Evolutionary conservation across 2,113 vertebrate species (phyloP).

Genomic region (Apodemus sylvaticus): DNA sequence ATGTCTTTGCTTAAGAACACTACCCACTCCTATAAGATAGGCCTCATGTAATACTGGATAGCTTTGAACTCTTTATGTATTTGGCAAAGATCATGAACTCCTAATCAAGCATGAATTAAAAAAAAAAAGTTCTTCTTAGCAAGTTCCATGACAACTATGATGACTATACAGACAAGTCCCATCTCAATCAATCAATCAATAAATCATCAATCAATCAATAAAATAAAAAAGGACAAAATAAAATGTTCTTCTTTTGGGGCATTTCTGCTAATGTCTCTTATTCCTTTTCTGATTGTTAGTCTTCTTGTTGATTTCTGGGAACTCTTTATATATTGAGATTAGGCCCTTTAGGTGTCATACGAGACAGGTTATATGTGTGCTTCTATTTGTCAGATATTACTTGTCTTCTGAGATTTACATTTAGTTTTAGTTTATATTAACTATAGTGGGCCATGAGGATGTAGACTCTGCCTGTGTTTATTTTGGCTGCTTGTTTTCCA

Average conservation of each 20-base stretch:
- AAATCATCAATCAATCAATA: background rate
- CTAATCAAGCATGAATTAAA: background rate
- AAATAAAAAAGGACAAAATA: background rate
- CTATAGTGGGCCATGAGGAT: background rate
- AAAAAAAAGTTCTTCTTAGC: background rate
- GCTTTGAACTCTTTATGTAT: background rate
- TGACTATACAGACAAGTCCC: background rate
- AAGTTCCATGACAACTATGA: background rate
- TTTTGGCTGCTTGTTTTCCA: background rate
- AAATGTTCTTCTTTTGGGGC: background rate
- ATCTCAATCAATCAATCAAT: background rate
- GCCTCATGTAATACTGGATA: background rate
- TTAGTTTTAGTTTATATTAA: background rate
- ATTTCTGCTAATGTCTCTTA: background rate
- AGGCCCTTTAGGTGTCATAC: background rate
- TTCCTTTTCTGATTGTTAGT: background rate
- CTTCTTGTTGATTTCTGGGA: slow-evolving; percentile 27
- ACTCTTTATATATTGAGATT: slow-evolving; percentile 23
- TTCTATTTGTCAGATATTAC: background rate
- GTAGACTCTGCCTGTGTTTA: background rate
- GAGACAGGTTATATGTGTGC: background rate
- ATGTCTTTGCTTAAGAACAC: slow-evolving; percentile 5
- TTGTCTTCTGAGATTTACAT: background rate
- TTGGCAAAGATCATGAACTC: background rate
- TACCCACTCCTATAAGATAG: background rate